Percentiles rank a stretch among this genome's conserved stretches.
Evolutionary conservation across 2,113 vertebrate species (phyloP).

Genomic region (Acanthochromis polyacanthus): DNA sequence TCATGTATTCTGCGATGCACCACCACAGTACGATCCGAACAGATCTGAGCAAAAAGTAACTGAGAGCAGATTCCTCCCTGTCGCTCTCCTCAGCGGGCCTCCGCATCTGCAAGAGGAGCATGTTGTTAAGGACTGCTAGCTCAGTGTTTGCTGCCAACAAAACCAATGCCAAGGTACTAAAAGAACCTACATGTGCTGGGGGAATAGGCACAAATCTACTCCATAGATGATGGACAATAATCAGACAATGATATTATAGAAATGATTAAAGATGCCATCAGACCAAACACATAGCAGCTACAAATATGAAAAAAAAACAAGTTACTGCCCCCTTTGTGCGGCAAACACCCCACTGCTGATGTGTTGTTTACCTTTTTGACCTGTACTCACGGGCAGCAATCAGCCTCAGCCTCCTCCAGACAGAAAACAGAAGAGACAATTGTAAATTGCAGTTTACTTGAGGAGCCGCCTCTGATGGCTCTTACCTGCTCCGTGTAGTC

Average conservation of each 20-base stretch:
- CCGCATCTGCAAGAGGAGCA: conserved; percentile 84
- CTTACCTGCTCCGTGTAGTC: conserved; percentile 91
- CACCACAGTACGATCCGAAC: conserved; percentile 91
- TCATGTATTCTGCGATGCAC: conserved; percentile 92
- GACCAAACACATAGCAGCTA: not conserved
- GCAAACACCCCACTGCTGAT: not conserved
- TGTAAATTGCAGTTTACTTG: conserved; percentile 8
- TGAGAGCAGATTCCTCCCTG: conserved; percentile 54
- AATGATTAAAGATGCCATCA: not conserved
- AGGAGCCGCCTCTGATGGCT: not conserved
- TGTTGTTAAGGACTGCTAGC: not conserved
- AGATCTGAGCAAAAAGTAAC: conserved; percentile 75
- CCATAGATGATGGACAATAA: not conserved
- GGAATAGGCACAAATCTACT: not conserved
- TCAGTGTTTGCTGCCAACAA: not conserved
- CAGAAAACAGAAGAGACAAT: not conserved
- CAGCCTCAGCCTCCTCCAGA: conserved; percentile 7
- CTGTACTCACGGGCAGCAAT: conserved; percentile 14
- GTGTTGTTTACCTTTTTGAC: not conserved
- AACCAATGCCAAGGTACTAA: not conserved
- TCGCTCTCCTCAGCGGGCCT: conserved; percentile 68
- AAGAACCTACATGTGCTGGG: not conserved
- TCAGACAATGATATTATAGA: not conserved
- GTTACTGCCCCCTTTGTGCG: not conserved
- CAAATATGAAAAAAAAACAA: not conserved